Evolutionary conservation across 2,888 invertebrate genomes (phyloP), one percentile per base, ranked within the genome.

Genomic region (Rhingia campestris): DNA sequence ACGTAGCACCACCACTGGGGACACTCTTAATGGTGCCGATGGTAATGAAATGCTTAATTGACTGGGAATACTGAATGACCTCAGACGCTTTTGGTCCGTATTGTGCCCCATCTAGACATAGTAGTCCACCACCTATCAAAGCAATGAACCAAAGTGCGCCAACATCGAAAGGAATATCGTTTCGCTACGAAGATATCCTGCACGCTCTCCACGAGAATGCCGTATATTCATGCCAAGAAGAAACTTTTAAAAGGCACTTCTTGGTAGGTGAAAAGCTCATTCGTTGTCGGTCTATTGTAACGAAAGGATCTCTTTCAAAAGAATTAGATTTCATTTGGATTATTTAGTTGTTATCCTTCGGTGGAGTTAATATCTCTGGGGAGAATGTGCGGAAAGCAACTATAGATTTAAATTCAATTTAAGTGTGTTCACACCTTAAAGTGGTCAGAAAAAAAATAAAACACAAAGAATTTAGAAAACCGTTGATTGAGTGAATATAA

Each of bases 41-140:
- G 74, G 51, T 74, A 84, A 84, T 80, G 70, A 84, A 80, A 80
- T 75, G 54, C 58, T 84, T 74, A 80, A 84, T 79, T 74, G 79
- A 67, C 77, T 73, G 33, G 43, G 33, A 66, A 37, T 45, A 58
- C 63, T 9, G 49, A 73, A 73, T 79, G 73, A 80, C 64, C 74
- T 64, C 74, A 66, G 73, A 70, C 58, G 69, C 59, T 70, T 22
- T 80, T 41, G n/a, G 35, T 53, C 37, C 53, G 32, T 22, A 51
- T 12, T 9, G 47, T 54, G n/a, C 45, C 32, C 6, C 33, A 54
- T 41, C 58, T 35, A 54, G 53, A 63, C 47, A 22, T 30, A 33
- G 43, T 53, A 32, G 35, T 67, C 54, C 61, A 54, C 54, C 47
- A 76, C 70, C 63, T 70, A 56, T 54, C 59, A 3, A 53, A 59